phyloP scores from a whole-genome alignment of 2,113 vertebrate species.

The Elanus axillaris region DNA sequence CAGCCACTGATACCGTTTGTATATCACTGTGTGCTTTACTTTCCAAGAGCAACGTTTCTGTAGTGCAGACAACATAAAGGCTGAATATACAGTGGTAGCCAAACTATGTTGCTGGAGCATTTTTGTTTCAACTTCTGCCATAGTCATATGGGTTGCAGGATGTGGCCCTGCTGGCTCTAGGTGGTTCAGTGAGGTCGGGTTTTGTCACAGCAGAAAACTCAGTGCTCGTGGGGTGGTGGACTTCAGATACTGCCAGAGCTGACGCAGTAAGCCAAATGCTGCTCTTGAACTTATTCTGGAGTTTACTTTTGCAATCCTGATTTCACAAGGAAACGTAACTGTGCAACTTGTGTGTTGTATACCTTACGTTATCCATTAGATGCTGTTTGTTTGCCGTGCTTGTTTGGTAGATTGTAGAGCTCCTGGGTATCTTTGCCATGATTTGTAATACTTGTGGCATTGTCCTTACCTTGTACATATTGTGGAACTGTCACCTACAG shows the following conservation, averaged over 20 bases:
- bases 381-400: constrained; percentile 28
- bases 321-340: background rate
- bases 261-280: constrained; percentile 15
- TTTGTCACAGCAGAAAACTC: background rate
- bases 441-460: background rate
- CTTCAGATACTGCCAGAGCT: constrained; percentile 4
- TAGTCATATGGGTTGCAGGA: constrained; percentile 22
- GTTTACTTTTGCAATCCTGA: constrained; percentile 7
- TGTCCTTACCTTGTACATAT: constrained; percentile 26
- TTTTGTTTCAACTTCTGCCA: constrained; percentile 30
- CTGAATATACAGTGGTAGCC: constrained; percentile 38
- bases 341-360: constrained; percentile 14
- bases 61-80: constrained; percentile 13
- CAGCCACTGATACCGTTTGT: constrained; percentile 52
- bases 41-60: constrained; percentile 2
- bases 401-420: constrained; percentile 29
- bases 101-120: background rate
- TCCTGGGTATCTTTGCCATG: background rate
- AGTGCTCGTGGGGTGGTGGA: background rate
- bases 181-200: background rate
- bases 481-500: background rate
- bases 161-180: background rate
- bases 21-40: constrained; percentile 52
- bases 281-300: constrained; percentile 20
- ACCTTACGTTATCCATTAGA: background rate